Evolutionary conservation across 2,113 vertebrate genomes (phyloP).

Genomic region (Macrotus californicus): DNA sequence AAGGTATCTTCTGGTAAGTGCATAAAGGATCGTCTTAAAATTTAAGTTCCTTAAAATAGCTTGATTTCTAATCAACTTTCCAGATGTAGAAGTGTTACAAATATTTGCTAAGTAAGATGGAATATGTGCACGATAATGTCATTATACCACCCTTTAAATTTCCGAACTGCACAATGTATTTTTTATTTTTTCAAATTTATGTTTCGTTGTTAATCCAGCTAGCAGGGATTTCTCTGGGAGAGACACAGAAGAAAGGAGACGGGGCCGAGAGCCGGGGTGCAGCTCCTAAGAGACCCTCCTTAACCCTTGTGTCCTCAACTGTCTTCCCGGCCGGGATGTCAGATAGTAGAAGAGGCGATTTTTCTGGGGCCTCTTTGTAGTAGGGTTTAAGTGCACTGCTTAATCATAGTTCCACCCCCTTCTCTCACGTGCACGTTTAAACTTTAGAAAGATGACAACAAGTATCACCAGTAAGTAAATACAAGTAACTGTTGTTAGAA

Average conservation of each 20-base stretch:
- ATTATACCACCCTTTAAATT: not conserved
- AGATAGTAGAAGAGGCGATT: not conserved
- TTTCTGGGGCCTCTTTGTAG: not conserved
- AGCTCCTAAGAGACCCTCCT: not conserved
- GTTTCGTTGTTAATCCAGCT: not conserved
- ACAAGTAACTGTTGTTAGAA: not conserved
- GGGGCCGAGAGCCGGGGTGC: no score
- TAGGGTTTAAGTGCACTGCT: not conserved
- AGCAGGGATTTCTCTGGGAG: not conserved
- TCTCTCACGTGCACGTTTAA: not conserved
- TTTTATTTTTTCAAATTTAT: conserved; percentile 1
- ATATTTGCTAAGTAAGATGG: not conserved
- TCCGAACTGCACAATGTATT: not conserved
- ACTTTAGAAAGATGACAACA: not conserved
- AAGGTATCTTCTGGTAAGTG: not conserved
- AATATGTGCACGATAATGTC: not conserved
- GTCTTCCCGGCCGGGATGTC: not conserved
- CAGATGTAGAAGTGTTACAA: not conserved
- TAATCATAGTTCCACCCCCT: not conserved
- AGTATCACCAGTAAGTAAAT: no score
- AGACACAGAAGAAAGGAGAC: not conserved
- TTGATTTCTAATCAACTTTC: not conserved
- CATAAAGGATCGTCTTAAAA: not conserved
- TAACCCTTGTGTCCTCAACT: not conserved
- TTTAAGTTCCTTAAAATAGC: not conserved